Base-by-base conservation (phyloP, 2,888 invertebrate species). In the Eudasyphora cyanicolor region DNA sequence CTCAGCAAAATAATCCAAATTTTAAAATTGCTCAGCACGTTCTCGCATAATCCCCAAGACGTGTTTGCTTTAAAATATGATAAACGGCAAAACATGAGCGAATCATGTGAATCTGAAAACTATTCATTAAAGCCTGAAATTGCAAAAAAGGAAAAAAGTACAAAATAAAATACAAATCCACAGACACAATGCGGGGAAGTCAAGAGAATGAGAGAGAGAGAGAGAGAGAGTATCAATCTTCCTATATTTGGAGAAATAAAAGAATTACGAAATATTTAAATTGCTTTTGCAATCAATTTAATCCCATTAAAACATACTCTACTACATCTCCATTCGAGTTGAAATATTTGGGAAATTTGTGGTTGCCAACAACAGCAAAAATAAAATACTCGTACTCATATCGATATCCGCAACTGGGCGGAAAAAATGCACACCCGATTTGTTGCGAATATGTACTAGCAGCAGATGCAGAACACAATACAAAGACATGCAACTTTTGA, bases 1-100 rank as follows among this genome's bases (percentile, higher is more conserved):
- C n/a, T n/a, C n/a, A n/a, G n/a, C n/a, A n/a, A n/a, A 32, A 29
- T 3, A 60, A 60, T 29, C 35, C n/a, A 17, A 1, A 29, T 8
- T 38, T 67, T 24, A 42, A 14, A 21, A 38, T 24, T 60, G 42
- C 38, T 24, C 24, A 57, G 19, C 73, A 73, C 42, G 73, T 73
- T 57, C 27, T 57, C 27, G 24, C 27, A 60, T 35, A 42, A 73
- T 57, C 24, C 57, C n/a, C 8, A 2, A 38, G 42, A 57, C 57
- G 57, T 57, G 73, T 42, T 73, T 57, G 57, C n/a, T 57, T 42
- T 60, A 57, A 57, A 73, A 73, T 42, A 42, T 42, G 27, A 73
- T 73, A 73, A 73, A 73, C 42, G 38, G 19, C 12, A 27, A 14
- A 73, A 57, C 27, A 60, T 27, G 73, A 60, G 27, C 8, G n/a